A percentile compares a stretch with the other conserved stretches of the same genome.
These are phyloP conservation scores for Trinectes maculatus DNA, from an alignment of 2,113 vertebrate genomes.

Conservation along the genomic window DNA sequence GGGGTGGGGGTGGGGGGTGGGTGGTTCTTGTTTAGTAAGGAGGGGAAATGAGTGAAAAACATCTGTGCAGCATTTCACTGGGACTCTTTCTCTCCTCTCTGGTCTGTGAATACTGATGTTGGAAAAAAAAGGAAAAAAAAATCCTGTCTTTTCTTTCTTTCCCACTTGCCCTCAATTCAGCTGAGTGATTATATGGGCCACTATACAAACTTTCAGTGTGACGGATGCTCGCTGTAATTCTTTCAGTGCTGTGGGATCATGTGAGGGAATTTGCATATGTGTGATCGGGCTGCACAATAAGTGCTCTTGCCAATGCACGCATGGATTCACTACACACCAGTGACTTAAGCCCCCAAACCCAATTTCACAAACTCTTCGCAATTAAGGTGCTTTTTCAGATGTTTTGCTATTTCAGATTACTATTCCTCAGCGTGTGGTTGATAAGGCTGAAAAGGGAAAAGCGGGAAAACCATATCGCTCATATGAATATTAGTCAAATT, in stretches of 20 bases:
- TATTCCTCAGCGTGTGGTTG: slow-evolving; percentile 51
- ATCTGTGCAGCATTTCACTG: slow-evolving; percentile 56
- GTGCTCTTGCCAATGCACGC: slow-evolving; percentile 71
- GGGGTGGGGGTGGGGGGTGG: slow-evolving; percentile 1
- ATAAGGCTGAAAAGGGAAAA: slow-evolving; percentile 31
- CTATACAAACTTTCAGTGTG: slow-evolving; percentile 62
- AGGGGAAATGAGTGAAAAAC: slow-evolving; percentile 62
- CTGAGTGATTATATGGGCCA: slow-evolving; percentile 73
- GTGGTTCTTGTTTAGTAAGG: slow-evolving; percentile 40
- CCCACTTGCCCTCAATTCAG: slow-evolving; percentile 74
- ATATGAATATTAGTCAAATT: slow-evolving; percentile 35
- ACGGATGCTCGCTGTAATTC: slow-evolving; percentile 74
- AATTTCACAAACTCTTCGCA: slow-evolving; percentile 58
- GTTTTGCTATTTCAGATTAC: slow-evolving; percentile 54
- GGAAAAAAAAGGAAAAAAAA: slow-evolving; percentile 44
- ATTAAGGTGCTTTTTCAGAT: slow-evolving; percentile 60
- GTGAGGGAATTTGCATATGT: slow-evolving; percentile 74
- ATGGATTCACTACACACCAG: slow-evolving; percentile 70
- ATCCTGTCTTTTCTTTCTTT: slow-evolving; percentile 51
- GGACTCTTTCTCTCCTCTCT: slow-evolving; percentile 16
- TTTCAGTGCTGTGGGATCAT: slow-evolving; percentile 67
- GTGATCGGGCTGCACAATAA: slow-evolving; percentile 72
- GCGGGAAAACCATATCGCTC: slow-evolving; percentile 31
- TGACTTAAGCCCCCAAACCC: slow-evolving; percentile 72
- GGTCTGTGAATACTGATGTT: slow-evolving; percentile 40